These are phyloP conservation scores for Penaeus chinensis DNA, from an alignment of 1,140 invertebrate genomes.

Conservation along the genomic window DNA sequence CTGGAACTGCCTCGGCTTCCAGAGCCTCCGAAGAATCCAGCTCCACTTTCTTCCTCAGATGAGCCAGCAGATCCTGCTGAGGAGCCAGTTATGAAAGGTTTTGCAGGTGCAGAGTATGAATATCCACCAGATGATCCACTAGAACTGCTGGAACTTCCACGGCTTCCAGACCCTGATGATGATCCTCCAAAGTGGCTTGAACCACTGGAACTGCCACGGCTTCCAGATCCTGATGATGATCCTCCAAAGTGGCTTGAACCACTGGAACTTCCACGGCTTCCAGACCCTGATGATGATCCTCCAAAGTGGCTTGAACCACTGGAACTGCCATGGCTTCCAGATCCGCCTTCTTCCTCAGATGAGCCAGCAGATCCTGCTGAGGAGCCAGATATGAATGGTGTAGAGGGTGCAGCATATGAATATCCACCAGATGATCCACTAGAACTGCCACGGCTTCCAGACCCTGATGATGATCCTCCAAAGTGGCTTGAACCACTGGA, in stretches of 20 bases:
- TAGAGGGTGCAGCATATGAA: background rate
- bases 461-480: background rate
- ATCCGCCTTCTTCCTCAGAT: slow-evolving; percentile 6
- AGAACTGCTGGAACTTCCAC: background rate
- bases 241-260: slow-evolving; percentile 11
- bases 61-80: too few species aligned
- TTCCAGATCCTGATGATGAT: background rate
- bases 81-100: background rate
- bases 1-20: background rate
- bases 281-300: background rate
- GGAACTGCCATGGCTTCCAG: background rate
- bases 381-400: background rate
- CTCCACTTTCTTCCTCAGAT: slow-evolving; percentile 1
- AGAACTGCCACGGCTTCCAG: background rate
- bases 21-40: background rate
- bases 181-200: background rate
- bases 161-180: background rate
- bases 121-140: slow-evolving; percentile 24
- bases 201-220: background rate
- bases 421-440: slow-evolving; percentile 24
- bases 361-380: too few species aligned
- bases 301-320: too few species aligned
- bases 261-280: slow-evolving; percentile 7
- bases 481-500: slow-evolving; percentile 36
- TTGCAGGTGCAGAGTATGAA: slow-evolving; percentile 1